These are phyloP conservation scores for Cydia strobilella DNA, from an alignment of 1,140 invertebrate genomes.

Conservation along the genomic window DNA sequence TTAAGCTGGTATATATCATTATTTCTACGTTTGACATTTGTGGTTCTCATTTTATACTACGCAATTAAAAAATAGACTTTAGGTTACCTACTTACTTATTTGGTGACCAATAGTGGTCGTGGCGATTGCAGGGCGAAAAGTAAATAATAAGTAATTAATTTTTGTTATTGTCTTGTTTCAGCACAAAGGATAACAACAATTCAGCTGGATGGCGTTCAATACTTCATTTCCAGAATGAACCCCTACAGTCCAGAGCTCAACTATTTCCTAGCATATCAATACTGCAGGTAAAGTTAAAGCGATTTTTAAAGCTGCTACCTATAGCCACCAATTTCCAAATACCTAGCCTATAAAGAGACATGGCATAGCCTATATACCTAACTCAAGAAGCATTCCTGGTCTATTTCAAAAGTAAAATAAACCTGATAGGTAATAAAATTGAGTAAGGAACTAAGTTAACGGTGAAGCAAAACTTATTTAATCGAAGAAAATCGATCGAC, in stretches of 20 bases:
- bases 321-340: background rate
- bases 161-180: conserved; percentile 74
- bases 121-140: too few relatives aligned
- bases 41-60: too few relatives aligned
- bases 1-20: too few relatives aligned
- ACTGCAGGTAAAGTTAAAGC: conserved; percentile 82
- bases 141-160: background rate
- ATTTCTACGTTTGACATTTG: too few relatives aligned
- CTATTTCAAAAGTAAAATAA: background rate
- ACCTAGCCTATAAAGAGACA: background rate
- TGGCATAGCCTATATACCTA: background rate
- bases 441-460: background rate
- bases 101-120: too few relatives aligned
- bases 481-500: background rate
- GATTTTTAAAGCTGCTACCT: background rate
- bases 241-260: conserved; percentile 93
- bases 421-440: background rate
- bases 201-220: conserved; percentile 91
- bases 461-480: background rate
- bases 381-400: background rate
- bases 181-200: conserved; percentile 92
- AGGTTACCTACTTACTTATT: too few relatives aligned
- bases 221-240: conserved; percentile 93
- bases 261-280: conserved; percentile 93
- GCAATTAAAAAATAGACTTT: too few relatives aligned